A percentile compares a stretch with the other conserved stretches of the same genome.
Conservation (phyloP, 2,113 vertebrate genomes). For the Lonchura striata region DNA sequence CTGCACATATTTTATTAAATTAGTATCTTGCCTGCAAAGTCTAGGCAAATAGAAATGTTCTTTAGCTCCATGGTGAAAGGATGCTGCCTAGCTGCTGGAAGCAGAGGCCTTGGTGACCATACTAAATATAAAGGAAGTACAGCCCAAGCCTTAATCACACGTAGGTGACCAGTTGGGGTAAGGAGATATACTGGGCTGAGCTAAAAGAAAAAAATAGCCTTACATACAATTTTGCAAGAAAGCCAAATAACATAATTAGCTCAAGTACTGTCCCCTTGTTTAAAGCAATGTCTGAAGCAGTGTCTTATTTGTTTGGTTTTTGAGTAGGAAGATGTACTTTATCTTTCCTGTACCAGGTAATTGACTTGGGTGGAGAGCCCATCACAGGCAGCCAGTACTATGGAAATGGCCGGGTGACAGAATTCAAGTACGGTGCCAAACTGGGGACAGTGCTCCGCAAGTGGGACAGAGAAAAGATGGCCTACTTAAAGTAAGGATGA, state of each 20-base stretch:
- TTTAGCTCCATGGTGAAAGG: neutral
- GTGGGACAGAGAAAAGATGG: constrained; percentile 88
- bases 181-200: neutral
- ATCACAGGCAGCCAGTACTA: neutral
- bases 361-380: constrained; percentile 82
- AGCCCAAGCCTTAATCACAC: neutral
- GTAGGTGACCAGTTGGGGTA: fast-evolving
- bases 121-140: neutral
- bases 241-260: neutral
- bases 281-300: too few species aligned
- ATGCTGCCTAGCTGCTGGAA: neutral
- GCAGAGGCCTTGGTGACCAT: neutral
- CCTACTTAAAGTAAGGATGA: constrained; percentile 79
- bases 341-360: constrained; percentile 74
- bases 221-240: neutral
- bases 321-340: neutral
- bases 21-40: neutral
- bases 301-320: neutral
- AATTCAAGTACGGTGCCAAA: constrained; percentile 89
- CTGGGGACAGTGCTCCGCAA: constrained; percentile 85
- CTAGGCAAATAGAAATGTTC: neutral
- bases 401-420: constrained; percentile 77
- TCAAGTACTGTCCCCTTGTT: neutral
- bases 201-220: neutral
- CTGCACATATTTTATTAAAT: neutral